These are phyloP conservation scores for Parnassius glacialis DNA, from an alignment of 2,888 invertebrate genomes.

Conservation along the genomic window DNA sequence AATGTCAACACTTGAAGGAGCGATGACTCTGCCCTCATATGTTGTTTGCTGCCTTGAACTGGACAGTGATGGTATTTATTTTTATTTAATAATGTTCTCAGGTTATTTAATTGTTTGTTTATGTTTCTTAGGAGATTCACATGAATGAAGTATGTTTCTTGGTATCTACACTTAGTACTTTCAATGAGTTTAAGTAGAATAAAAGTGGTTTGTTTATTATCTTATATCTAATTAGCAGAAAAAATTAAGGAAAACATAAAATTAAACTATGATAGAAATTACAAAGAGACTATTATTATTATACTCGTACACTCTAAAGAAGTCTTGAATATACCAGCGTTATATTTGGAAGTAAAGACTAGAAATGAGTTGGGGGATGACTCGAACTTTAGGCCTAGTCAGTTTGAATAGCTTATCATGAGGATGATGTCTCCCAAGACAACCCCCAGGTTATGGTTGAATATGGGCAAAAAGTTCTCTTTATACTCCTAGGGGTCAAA, in stretches of 20 bases:
- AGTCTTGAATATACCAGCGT: too few relatives aligned
- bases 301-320: too few relatives aligned
- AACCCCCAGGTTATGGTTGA: too few relatives aligned
- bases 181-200: slow-evolving; percentile 16
- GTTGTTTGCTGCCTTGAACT: slow-evolving; percentile 31
- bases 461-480: too few relatives aligned
- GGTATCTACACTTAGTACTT: background rate
- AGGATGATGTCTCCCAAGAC: too few relatives aligned
- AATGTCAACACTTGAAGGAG: slow-evolving; percentile 74
- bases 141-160: slow-evolving; percentile 16
- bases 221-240: slow-evolving; percentile 5
- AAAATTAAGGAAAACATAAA: slow-evolving; percentile 8
- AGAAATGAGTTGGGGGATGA: too few relatives aligned
- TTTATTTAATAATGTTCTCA: slow-evolving; percentile 30
- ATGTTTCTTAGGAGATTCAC: slow-evolving; percentile 18
- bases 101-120: slow-evolving; percentile 26
- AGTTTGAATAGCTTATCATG: too few relatives aligned
- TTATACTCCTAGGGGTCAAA: too few relatives aligned
- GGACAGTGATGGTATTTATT: slow-evolving; percentile 33
- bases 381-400: too few relatives aligned
- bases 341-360: too few relatives aligned
- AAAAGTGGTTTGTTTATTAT: slow-evolving; percentile 23
- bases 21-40: slow-evolving; percentile 60
- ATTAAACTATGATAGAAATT: slow-evolving; percentile 6
- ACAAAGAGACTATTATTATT: slow-evolving; percentile 11